Evolutionary conservation across 2,888 invertebrate species (phyloP).

Genomic region (Teinopalpus imperialis): DNA sequence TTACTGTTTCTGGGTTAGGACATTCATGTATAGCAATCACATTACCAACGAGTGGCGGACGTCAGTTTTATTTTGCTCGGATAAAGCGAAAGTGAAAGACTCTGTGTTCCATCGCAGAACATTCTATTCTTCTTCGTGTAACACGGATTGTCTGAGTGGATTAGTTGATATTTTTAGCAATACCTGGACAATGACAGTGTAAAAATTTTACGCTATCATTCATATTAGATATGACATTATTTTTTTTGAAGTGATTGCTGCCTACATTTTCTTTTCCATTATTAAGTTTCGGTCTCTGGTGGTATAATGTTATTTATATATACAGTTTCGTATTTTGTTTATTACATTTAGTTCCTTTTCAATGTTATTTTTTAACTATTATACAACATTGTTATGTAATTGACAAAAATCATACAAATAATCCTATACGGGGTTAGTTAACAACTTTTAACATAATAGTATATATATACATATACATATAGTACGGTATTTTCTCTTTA

Average conservation of each 20-base stretch:
- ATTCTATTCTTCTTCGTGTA: neutral
- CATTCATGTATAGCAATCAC: conserved; percentile 24
- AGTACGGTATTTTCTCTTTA: too few relatives aligned
- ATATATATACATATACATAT: too few relatives aligned
- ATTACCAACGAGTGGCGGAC: conserved; percentile 22
- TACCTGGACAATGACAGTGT: conserved; percentile 17
- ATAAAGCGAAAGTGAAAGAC: conserved; percentile 17
- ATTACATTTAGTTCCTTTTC: neutral
- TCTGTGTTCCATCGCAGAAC: conserved; percentile 15
- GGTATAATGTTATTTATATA: too few relatives aligned
- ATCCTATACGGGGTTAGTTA: too few relatives aligned
- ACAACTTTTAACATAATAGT: too few relatives aligned
- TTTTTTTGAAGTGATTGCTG: conserved; percentile 3
- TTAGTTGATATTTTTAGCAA: conserved; percentile 12
- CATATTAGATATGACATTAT: neutral
- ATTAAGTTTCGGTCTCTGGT: too few relatives aligned
- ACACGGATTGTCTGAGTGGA: conserved; percentile 19
- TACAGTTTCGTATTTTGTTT: neutral
- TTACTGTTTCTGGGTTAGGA: conserved; percentile 19
- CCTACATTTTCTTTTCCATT: neutral
- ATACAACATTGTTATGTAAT: conserved; percentile 2
- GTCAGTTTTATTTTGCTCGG: conserved; percentile 24
- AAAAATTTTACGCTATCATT: neutral
- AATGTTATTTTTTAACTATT: neutral
- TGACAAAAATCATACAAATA: conserved; percentile 2